Evolutionary conservation across 2,113 vertebrate species (phyloP), one percentile per base, ranked within the genome.

Genomic region (Nothobranchius furzeri): DNA sequence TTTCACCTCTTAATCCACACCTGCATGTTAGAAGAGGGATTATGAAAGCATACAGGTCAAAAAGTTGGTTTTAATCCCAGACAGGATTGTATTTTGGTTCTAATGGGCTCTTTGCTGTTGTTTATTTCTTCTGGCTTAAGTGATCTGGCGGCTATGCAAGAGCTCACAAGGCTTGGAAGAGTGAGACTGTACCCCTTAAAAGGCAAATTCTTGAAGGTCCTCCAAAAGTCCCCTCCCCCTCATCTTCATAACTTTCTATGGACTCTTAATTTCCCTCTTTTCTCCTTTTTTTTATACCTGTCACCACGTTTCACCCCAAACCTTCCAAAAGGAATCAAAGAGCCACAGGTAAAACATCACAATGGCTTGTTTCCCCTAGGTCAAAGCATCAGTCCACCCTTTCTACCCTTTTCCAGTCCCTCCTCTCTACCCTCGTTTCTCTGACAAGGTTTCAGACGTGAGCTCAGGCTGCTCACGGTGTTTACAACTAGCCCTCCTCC

Each of bases 131-230:
- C 47, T 85, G 65, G 64, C 72, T 30, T 2, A 48, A 66, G 61
- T 75, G 68, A 71, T 76, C 80, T 75, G 66, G 74, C 74, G 43
- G 75, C 56, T 54, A 42, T 15, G 37, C 73, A 24, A 49, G 52
- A 61, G 68, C 79, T 84, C 74, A 40, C 73, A 55, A 68, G 79
- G 47, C 79, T 85, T 83, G 74, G 70, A 86, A 35, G 75, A 84
- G 73, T 65, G 83, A 81, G 76, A 78, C 75, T n/a, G 78, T 82
- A 86, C 89, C 91, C 90, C 88, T 87, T 91, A 91, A 91, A 92
- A 92, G 89, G 89, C 79, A 83, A 92, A 91, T 93, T 93, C 91
- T 89, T 90, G 82, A 85, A 75, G 54, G 47, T 74, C 63, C 86
- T 92, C 86, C 87, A 80, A 83, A 68, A 64, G 35, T 45, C 58